phyloP scores from a whole-genome alignment of 1,140 invertebrate genomes.

The Myzus persicae region DNA sequence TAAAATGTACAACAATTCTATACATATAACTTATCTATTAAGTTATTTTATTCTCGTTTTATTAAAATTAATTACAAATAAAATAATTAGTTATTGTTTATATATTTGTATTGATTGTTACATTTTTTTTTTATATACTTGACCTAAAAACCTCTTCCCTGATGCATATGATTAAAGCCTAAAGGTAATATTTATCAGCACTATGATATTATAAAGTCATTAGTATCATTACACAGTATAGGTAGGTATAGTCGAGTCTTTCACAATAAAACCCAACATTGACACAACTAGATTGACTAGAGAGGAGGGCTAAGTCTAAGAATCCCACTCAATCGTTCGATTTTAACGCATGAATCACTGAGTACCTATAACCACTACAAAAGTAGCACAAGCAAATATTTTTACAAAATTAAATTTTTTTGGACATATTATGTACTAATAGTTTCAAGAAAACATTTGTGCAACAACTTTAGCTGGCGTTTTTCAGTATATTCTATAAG shows the following conservation, averaged over 20 bases:
- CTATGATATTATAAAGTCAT: not conserved
- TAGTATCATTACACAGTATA: not conserved
- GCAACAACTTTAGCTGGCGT: not conserved
- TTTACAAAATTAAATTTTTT: not conserved
- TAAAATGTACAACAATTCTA: too few species aligned
- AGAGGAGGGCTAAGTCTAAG: not conserved
- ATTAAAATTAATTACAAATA: not conserved
- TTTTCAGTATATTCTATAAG: not conserved
- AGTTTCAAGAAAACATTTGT: too few species aligned
- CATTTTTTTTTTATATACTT: not conserved
- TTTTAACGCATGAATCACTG: not conserved
- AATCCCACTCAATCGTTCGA: not conserved
- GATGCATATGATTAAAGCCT: not conserved
- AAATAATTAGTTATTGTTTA: not conserved
- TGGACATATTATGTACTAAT: not conserved
- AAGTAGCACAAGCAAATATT: not conserved
- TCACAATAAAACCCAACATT: not conserved
- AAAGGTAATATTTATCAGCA: not conserved
- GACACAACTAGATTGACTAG: not conserved
- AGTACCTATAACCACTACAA: not conserved
- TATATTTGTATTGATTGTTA: not conserved
- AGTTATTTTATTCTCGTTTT: not conserved
- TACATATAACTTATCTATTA: not conserved
- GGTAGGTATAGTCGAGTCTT: not conserved
- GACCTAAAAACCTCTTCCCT: not conserved